Conservation (phyloP, 2,797 vertebrate species). For the Fistularia commersonii region DNA sequence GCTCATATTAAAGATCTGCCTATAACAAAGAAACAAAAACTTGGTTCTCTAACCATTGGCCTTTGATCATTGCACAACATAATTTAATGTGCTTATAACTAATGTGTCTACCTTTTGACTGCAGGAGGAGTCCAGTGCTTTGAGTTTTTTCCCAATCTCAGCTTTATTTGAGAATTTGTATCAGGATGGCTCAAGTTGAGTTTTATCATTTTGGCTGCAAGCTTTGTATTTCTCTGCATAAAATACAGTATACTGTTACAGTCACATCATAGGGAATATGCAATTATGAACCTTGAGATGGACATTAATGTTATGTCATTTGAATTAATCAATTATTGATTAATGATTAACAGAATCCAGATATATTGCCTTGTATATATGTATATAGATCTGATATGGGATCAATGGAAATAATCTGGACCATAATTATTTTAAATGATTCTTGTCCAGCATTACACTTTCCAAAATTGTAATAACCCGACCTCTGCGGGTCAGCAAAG, state of each 20-base stretch:
- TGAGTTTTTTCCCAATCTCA: constrained; percentile 16
- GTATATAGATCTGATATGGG: no score
- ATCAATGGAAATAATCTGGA: no score
- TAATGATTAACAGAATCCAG: no score
- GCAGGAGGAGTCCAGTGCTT: constrained; percentile 18
- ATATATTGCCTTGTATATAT: no score
- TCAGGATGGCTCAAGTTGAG: constrained; percentile 69
- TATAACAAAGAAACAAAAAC: constrained; percentile 26
- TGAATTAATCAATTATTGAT: no score
- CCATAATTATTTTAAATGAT: no score
- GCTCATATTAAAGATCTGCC: constrained; percentile 49
- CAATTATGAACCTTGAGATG: not conserved
- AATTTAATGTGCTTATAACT: not conserved
- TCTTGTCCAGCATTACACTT: no score
- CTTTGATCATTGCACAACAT: not conserved
- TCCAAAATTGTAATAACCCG: no score
- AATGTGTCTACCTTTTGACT: constrained; percentile 49
- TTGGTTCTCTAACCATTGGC: not conserved
- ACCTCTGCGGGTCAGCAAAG: no score
- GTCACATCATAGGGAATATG: not conserved
- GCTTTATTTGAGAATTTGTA: constrained; percentile 12
- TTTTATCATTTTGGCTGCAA: constrained; percentile 65
- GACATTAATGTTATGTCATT: not conserved
- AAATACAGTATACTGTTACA: not conserved
- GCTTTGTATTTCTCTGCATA: constrained; percentile 46